These are phyloP conservation scores for Busseola fusca DNA, from an alignment of 2,888 invertebrate genomes.

Conservation along the genomic window DNA sequence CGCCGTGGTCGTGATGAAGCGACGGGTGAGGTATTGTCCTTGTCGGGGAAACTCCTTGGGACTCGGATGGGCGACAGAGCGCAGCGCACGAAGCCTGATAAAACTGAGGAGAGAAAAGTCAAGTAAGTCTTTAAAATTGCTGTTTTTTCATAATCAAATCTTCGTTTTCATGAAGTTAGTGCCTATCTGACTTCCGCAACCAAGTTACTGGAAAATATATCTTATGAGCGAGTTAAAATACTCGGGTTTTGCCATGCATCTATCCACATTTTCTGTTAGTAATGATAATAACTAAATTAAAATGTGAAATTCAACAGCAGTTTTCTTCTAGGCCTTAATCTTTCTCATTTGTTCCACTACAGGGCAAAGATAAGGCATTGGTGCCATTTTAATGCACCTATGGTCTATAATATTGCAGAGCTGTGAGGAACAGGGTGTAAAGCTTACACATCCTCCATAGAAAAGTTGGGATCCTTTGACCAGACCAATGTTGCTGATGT, in stretches of 20 bases:
- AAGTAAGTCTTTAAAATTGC: constrained; percentile 90
- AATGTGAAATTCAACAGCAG: not conserved
- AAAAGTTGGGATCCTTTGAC: too few species aligned
- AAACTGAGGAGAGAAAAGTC: constrained; percentile 97
- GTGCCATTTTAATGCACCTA: too few species aligned
- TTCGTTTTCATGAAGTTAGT: not conserved
- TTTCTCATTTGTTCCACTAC: too few species aligned
- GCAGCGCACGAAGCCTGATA: constrained; percentile 97
- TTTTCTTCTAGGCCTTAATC: too few species aligned
- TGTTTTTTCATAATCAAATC: not conserved
- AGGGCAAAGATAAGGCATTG: too few species aligned
- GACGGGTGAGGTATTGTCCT: constrained; percentile 99
- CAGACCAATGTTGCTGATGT: too few species aligned
- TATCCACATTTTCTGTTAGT: not conserved
- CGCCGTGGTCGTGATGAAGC: constrained; percentile 99
- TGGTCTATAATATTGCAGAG: too few species aligned
- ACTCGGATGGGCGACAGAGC: constrained; percentile 99
- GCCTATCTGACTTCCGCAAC: too few species aligned
- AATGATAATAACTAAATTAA: too few species aligned
- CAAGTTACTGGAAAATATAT: not conserved
- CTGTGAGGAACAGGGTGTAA: too few species aligned
- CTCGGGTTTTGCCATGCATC: not conserved
- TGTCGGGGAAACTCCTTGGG: constrained; percentile 96
- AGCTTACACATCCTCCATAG: too few species aligned
- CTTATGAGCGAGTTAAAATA: not conserved